Evolutionary conservation across 1,140 invertebrate genomes (phyloP).

Genomic region (Hormaphis cornu): DNA sequence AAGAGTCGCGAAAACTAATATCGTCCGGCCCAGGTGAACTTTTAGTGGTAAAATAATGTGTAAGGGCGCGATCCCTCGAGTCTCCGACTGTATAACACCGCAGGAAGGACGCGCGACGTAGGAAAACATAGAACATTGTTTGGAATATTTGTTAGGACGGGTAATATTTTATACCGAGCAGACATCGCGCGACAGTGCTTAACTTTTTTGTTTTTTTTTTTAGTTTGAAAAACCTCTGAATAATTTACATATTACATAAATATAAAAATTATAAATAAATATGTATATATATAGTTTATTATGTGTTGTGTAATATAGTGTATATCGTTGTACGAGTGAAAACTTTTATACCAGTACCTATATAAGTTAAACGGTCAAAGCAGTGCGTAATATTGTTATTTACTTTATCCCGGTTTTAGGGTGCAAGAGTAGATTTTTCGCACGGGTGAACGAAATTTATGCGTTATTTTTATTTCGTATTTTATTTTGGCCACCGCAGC

Average conservation of each 20-base stretch:
- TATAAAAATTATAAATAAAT: not conserved
- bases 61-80: too few relatives aligned
- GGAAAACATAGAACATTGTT: too few relatives aligned
- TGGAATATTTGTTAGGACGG: not conserved
- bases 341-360: constrained; percentile 23
- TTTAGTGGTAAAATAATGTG: too few relatives aligned
- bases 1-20: too few relatives aligned
- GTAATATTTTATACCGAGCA: constrained; percentile 10
- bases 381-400: not conserved
- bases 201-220: constrained; percentile 2
- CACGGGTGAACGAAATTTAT: constrained; percentile 17
- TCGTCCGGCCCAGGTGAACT: too few relatives aligned
- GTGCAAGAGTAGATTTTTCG: not conserved
- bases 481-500: not conserved
- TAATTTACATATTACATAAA: constrained; percentile 21
- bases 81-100: too few relatives aligned
- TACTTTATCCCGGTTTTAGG: too few relatives aligned
- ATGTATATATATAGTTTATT: too few relatives aligned
- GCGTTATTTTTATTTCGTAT: not conserved
- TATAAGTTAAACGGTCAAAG: constrained; percentile 20
- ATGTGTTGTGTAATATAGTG: too few relatives aligned
- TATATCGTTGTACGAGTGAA: not conserved
- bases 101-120: too few relatives aligned
- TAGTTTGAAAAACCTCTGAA: constrained; percentile 28
- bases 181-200: not conserved